phyloP scores from a whole-genome alignment of 2,797 vertebrate genomes.

The Sparidentex hasta region DNA sequence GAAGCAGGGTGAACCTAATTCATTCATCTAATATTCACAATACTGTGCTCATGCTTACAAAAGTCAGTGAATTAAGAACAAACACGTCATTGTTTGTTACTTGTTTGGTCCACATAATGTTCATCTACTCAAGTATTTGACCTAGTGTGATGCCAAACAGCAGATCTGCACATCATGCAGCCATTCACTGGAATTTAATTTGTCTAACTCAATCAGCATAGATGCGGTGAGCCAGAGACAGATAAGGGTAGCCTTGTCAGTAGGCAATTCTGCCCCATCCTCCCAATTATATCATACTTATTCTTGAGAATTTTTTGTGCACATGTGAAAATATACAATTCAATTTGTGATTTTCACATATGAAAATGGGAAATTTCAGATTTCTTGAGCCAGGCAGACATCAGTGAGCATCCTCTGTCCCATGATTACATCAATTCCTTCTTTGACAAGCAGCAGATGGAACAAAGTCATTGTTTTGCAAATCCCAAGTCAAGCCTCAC shows the following conservation, averaged over 20 bases:
- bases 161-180: neutral
- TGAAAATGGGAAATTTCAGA: no score
- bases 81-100: neutral
- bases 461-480: neutral
- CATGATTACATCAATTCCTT: neutral
- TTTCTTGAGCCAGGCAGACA: neutral
- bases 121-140: neutral
- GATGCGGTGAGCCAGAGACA: conserved; percentile 1
- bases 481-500: neutral
- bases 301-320: neutral
- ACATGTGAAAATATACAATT: no score
- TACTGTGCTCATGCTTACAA: neutral
- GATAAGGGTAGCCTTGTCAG: neutral
- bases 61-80: no score
- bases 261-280: neutral
- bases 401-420: neutral
- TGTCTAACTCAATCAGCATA: conserved; percentile 12
- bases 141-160: neutral
- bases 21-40: neutral
- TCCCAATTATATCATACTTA: conserved; percentile 10
- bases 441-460: neutral
- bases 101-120: neutral
- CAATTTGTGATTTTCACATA: no score
- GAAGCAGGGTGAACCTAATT: neutral
- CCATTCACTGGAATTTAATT: conserved; percentile 7